Conservation (phyloP, 2,113 vertebrate genomes). For the Xenotilapia flavipinnis region DNA sequence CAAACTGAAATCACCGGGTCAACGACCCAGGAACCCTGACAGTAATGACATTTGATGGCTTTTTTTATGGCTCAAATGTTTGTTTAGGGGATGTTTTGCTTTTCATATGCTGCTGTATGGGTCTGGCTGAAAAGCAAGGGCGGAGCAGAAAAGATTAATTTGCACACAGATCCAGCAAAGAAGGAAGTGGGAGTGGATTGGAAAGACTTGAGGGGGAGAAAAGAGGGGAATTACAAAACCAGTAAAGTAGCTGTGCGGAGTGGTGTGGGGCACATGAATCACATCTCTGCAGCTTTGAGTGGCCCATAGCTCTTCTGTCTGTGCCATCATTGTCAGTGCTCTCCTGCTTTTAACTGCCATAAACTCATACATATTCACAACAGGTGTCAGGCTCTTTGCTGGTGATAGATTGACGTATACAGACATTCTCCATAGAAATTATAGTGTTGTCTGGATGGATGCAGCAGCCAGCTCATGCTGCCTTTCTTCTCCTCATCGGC, state of each 20-base stretch:
- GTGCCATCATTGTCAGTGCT: background rate
- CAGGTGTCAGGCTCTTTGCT: background rate
- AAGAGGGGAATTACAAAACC: background rate
- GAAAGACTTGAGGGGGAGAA: background rate
- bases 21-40: too few relatives aligned
- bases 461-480: background rate
- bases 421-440: background rate
- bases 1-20: too few relatives aligned
- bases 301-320: background rate
- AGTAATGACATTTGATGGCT: too few relatives aligned
- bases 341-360: background rate
- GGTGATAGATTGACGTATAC: background rate
- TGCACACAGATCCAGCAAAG: background rate
- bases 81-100: background rate
- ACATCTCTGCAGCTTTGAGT: background rate
- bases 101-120: background rate
- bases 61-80: too few relatives aligned
- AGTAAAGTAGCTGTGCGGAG: background rate
- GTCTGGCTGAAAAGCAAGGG: background rate
- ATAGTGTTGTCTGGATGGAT: background rate
- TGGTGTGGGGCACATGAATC: background rate
- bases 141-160: background rate
- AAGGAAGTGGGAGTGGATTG: background rate
- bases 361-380: background rate
- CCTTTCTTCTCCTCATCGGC: background rate